Base-by-base conservation (phyloP, 2,888 invertebrate genomes). In the Eurytoma californica region DNA sequence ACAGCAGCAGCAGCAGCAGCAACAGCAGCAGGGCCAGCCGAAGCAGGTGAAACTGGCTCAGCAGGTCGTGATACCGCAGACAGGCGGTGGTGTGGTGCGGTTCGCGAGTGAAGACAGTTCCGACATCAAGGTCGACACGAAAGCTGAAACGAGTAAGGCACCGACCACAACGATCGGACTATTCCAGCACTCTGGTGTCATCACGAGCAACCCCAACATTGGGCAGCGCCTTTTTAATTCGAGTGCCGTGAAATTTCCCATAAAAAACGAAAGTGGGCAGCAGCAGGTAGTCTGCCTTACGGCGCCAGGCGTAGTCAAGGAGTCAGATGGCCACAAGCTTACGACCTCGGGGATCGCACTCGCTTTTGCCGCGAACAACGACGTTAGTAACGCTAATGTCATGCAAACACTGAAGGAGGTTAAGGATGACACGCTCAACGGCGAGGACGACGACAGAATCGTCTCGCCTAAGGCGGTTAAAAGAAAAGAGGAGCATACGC, bases 121-220 rank as follows among this genome's bases (percentile, higher is more conserved):
- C 3, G n/a, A 1, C 39, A 14, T 16, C 57, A 53, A 1, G 24
- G 18, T 16, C 63, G 55, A 47, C 3, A 65, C 77, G 20, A 73
- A 73, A 18, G 18, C 13, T 3, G 76, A 76, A 9, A 7, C 12
- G 13, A 76, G 18, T 13, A 79, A 81, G 7, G 18, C 39, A 9
- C 72, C 76, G 3, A 13, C 66, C 9, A 66, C 72, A 18, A 49
- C 80, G 4, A 70, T 80, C 57, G 77, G 80, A 39, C 57, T 81
- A 7, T 76, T 81, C 20, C 81, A 81, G 18, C 80, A 81, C 18
- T 90, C 90, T 75, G 88, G 90, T 0, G 90, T 90, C 0, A 90
- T 90, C 53, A 88, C 90, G 13, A 90, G 88, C 80, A 90, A 88
- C 83, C 88, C 89, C 0, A 89, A 87, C n/a, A 66, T 80, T 12